Base-by-base conservation (phyloP, 2,797 vertebrate genomes). In the Adelosebastes latens region DNA sequence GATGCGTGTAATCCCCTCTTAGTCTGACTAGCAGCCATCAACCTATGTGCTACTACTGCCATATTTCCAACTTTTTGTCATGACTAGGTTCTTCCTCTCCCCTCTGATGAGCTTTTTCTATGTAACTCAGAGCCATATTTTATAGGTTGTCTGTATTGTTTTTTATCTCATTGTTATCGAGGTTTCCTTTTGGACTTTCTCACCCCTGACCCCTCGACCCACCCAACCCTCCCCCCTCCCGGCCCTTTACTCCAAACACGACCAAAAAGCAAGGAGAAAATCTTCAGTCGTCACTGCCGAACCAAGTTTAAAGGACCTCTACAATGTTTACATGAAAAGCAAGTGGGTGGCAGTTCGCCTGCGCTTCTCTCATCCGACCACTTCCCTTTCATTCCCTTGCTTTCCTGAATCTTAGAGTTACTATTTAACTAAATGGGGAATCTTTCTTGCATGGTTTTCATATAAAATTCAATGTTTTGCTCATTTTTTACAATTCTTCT, bases 101-200 rank as follows among this genome's bases (percentile, higher is more conserved):
- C 89, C 92, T 90, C 90, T 70, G 88, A 91, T 81, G 77, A 93
- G 91, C 93, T 93, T 95, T 95, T 96, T 95, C 94, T 95, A 95
- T 93, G 93, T 95, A 92, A 94, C 90, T 94, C 94, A 95, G 95
- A 96, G 96, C 95, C 96, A 96, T 96, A 96, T 96, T 96, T 95
- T 95, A 87, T 95, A 95, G 93, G 92, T 93, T 88, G 90, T 86
- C 90, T 90, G 89, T 91, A 85, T 96, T 95, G 89, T 95, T 95
- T 95, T 95, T 84, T 90, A 93, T 87, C 84, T 90, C 92, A 92
- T 94, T 89, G 80, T 90, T 94, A 85, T 89, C 71, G 59, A 92
- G 86, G 83, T 88, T 88, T 91, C 81, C 86, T 89, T 52, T 91
- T 90, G 85, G 83, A 87, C 84, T 86, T 81, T 80, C 77, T 80